phyloP scores from a whole-genome alignment of 2,113 vertebrate species.

The Polypterus bichir region DNA sequence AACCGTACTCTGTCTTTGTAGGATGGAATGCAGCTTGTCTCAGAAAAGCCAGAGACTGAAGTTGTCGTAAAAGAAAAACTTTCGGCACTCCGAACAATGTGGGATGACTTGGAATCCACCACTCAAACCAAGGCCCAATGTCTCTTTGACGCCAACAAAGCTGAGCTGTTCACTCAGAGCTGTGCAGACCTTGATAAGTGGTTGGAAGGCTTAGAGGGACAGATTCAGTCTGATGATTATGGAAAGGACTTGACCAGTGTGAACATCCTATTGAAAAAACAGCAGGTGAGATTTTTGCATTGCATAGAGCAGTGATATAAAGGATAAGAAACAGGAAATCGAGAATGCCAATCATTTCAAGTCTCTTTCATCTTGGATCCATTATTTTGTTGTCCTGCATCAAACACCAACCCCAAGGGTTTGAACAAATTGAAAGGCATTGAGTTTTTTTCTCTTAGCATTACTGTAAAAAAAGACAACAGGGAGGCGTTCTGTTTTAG shows the following conservation, averaged over 20 bases:
- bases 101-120: slow-evolving; percentile 82
- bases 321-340: too few species aligned
- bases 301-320: too few species aligned
- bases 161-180: slow-evolving; percentile 92
- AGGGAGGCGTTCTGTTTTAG: too few species aligned
- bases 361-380: too few species aligned
- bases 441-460: too few species aligned
- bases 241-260: slow-evolving; percentile 95
- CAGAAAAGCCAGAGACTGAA: slow-evolving; percentile 87
- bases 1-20: slow-evolving; percentile 31
- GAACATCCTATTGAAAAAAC: slow-evolving; percentile 91
- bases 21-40: slow-evolving; percentile 80
- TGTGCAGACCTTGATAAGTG: slow-evolving; percentile 89
- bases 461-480: too few species aligned
- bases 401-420: too few species aligned
- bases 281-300: slow-evolving; percentile 55
- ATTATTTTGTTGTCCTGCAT: too few species aligned
- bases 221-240: slow-evolving; percentile 87
- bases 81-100: slow-evolving; percentile 67
- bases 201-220: slow-evolving; percentile 78
- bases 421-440: too few species aligned
- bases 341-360: too few species aligned
- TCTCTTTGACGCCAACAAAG: slow-evolving; percentile 92
- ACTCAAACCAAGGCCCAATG: slow-evolving; percentile 93
- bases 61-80: slow-evolving; percentile 77